Evolutionary conservation across 2,888 invertebrate species (phyloP), one percentile per base, ranked within the genome.

Genomic region (Cheilosia vulpina): DNA sequence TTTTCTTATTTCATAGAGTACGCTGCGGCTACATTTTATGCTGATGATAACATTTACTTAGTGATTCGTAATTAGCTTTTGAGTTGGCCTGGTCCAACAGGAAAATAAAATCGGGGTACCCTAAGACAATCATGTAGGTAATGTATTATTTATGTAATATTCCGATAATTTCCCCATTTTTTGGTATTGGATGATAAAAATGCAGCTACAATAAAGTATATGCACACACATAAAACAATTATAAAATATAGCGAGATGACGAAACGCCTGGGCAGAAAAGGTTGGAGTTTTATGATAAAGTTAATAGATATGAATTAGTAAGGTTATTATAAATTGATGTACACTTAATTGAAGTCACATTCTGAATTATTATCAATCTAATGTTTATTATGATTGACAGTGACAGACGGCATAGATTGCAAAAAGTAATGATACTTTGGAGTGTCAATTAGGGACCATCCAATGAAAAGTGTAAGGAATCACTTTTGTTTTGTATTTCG

Each of bases 371-470:
- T 41, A 50, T 50, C 75, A 81, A 81, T 76, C 24, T 63, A 57
- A 19, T n/a, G 66, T 81, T 81, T 69, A 81, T 81, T 76, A 69
- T 53, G 72, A 81, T 63, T 81, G 81, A 81, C 68, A 76, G 41
- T 55, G 50, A 58, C 63, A 43, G 66, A 50, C 57, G 52, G 24
- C 13, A 17, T 11, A 27, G 55, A 41, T 60, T 62, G 66, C 13
- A 27, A 43, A 6, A 68, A 24, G 31, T 34, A 53, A 11, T 65
- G 63, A 57, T 52, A 31, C 13, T 11, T 52, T 41, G 19, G 63
- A 9, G 57, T 21, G 13, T 50, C 71, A 50, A 62, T 60, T 31
- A 62, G 34, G 55, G 34, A 55, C 47, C 17, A 53, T 41, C 19
- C 19, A 19, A 45, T 34, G 11, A 55, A 63, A 63, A 69, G 55